phyloP scores from a whole-genome alignment of 2,888 invertebrate species.

The Epinotia nisella region DNA sequence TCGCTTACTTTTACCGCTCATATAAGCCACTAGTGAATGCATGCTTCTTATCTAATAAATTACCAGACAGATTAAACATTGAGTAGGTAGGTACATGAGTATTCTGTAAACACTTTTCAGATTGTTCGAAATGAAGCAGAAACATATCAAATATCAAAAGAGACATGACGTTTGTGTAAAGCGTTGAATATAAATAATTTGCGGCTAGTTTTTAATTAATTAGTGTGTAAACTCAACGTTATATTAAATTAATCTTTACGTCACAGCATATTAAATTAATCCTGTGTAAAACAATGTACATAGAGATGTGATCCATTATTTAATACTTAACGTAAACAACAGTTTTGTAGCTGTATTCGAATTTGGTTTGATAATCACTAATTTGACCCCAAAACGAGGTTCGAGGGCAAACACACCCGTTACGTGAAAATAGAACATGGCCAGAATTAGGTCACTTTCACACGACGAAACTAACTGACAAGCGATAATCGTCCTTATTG shows the following conservation, averaged over 20 bases:
- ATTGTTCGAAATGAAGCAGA: too few species aligned
- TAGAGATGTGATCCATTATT: neutral
- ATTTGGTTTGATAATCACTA: slow-evolving; percentile 20
- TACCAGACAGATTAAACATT: too few species aligned
- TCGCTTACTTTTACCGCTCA: too few species aligned
- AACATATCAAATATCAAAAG: neutral
- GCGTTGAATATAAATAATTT: neutral
- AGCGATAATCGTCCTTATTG: slow-evolving; percentile 21
- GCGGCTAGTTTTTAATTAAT: neutral
- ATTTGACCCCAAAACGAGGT: slow-evolving; percentile 13
- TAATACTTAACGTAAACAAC: neutral
- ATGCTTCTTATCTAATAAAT: neutral
- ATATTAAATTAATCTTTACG: too few species aligned
- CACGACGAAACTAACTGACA: neutral
- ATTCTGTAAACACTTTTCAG: too few species aligned
- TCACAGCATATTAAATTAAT: neutral
- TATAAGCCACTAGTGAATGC: neutral
- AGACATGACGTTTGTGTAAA: neutral
- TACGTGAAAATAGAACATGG: slow-evolving; percentile 43
- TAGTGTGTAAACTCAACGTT: too few species aligned
- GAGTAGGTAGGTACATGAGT: too few species aligned
- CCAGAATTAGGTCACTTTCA: neutral
- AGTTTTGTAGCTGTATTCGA: neutral
- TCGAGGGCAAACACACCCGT: slow-evolving; percentile 42
- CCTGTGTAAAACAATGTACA: neutral